These are phyloP conservation scores for Stictonetta naevosa DNA, from an alignment of 2,113 vertebrate genomes.

Conservation along the genomic window DNA sequence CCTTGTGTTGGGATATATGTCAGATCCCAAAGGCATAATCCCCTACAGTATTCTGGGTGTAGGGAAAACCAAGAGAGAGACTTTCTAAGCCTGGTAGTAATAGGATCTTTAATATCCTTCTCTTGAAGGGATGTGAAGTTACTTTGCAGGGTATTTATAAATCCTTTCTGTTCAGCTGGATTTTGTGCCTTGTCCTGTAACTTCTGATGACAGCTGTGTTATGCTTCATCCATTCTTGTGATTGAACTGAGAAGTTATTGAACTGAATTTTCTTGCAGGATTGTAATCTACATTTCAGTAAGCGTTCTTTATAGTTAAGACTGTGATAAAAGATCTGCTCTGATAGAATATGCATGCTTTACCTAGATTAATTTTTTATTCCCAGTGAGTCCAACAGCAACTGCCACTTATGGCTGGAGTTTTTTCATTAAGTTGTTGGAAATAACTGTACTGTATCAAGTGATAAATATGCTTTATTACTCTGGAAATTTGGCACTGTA, in stretches of 20 bases:
- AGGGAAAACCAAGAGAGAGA: neutral
- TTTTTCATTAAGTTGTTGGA: slow-evolving; percentile 49
- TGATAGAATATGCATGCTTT: neutral
- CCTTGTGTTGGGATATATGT: neutral
- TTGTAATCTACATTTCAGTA: neutral
- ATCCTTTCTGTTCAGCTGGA: neutral
- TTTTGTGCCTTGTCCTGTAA: neutral
- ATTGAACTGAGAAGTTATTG: neutral
- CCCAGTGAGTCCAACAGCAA: neutral
- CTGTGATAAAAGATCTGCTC: neutral
- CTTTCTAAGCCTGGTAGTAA: neutral
- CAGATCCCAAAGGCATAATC: neutral
- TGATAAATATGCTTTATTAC: neutral
- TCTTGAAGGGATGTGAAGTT: neutral
- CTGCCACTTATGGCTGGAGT: neutral
- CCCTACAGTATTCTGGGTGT: fast-evolving
- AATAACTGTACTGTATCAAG: slow-evolving; percentile 6
- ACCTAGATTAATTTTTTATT: slow-evolving; percentile 41
- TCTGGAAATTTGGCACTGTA: slow-evolving; percentile 15
- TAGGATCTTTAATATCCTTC: neutral
- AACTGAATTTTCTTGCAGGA: neutral
- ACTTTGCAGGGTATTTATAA: neutral
- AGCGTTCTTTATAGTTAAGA: neutral
- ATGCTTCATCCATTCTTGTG: neutral
- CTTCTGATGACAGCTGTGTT: neutral